Base-by-base conservation (phyloP, 2,888 invertebrate species). In the Panopea generosa region DNA sequence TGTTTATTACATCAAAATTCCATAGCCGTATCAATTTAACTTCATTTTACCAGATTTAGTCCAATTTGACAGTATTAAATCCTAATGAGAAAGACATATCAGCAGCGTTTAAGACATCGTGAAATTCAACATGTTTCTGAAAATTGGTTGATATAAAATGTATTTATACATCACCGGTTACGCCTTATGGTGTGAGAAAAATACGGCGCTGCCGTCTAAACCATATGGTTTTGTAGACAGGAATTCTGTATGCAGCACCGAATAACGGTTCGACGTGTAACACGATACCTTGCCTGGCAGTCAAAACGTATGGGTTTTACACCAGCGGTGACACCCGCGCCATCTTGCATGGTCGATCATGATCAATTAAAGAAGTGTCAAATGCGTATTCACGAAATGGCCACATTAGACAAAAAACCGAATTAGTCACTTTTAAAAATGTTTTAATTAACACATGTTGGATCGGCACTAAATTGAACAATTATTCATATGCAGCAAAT, bases 51-150 rank as follows among this genome's bases (percentile, higher is more conserved):
- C 47, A 69, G 77, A 77, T 75, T 67, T 63, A 55, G 26, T 62
- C 53, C 52, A 62, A 79, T 79, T 68, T 75, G 68, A 72, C 69
- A 69, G 33, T 61, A 75, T 79, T 71, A 75, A 75, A 65, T 29
- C 22, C 59, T 68, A 68, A 71, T 59, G 65, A 61, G 65, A 68
- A 65, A 68, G 47, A 50, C 68, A 72, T 63, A 55, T 59, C 33
- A 33, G 4, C 33, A 33, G n/a, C 11, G 33, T 33, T 33, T 61
- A 49, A 50, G 55, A 66, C 26, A 27, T 61, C 56, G 73, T 40
- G 56, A 73, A 73, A 62, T 67, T 50, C 61, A 67, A 55, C 73
- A 61, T 60, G 52, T 40, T 67, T 56, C 43, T 61, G 73, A 55
- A 62, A 73, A 67, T 66, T 65, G 72, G 72, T 53, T 47, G 66